Conservation (phyloP, 2,113 vertebrate species). For the Otis tarda region DNA sequence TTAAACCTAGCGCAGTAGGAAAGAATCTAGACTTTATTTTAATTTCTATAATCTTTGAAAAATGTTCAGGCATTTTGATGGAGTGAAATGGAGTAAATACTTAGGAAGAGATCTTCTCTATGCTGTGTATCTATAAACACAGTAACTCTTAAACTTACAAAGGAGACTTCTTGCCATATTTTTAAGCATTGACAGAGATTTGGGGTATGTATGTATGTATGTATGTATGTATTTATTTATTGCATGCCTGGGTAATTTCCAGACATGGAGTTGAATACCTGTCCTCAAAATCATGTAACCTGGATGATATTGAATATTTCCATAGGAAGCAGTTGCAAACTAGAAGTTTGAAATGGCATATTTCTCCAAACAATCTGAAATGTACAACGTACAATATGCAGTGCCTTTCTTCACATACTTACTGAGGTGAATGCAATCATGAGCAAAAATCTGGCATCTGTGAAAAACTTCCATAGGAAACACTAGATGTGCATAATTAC, state of each 20-base stretch:
- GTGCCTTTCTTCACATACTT: not conserved
- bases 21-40: not conserved
- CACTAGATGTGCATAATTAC: not conserved
- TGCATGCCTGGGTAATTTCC: not conserved
- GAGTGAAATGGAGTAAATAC: not conserved
- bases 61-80: not conserved
- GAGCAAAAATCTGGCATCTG: not conserved
- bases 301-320: not conserved
- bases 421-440: not conserved
- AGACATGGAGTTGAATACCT: not conserved
- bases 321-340: not conserved
- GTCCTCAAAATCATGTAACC: not conserved
- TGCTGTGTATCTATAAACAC: not conserved
- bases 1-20: not conserved
- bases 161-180: not conserved
- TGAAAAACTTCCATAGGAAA: not conserved
- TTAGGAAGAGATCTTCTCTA: not conserved
- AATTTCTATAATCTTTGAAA: not conserved
- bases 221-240: not conserved
- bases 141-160: not conserved
- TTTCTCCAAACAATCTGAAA: not conserved
- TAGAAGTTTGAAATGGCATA: not conserved
- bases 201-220: not conserved
- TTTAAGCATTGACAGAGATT: not conserved
- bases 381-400: not conserved